Percentiles rank a stretch among this genome's conserved stretches.
phyloP scores from a whole-genome alignment of 2,797 vertebrate species.

The Galagoides demidoff region DNA sequence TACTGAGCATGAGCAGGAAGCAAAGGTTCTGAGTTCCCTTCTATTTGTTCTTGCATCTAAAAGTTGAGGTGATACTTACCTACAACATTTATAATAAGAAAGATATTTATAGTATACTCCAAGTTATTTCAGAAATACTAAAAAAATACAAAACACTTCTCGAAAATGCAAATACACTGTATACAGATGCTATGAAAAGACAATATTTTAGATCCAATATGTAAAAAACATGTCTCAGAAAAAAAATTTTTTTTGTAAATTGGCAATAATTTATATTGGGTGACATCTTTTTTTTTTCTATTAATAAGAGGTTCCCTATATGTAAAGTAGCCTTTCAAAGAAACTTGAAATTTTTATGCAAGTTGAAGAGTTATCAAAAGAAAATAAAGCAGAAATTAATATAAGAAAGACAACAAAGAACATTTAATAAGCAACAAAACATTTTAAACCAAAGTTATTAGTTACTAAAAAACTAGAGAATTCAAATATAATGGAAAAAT shows the following conservation, averaged over 20 bases:
- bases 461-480: background rate
- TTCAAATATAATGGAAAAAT: background rate
- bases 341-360: conserved; percentile 39
- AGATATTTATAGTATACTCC: background rate
- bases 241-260: conserved; percentile 11
- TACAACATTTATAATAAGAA: background rate
- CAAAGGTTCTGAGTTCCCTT: background rate
- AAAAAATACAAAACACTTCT: background rate
- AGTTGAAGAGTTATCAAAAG: conserved; percentile 3
- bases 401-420: background rate
- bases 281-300: background rate
- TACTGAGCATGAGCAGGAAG: background rate
- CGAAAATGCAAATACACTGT: background rate
- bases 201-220: conserved; percentile 24
- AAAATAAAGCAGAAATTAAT: conserved; percentile 35
- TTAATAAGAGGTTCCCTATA: background rate
- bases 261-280: background rate
- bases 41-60: background rate
- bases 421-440: background rate
- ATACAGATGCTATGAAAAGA: background rate
- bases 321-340: background rate
- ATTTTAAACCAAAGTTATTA: background rate
- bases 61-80: background rate
- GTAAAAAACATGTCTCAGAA: background rate
- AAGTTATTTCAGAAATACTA: background rate